These are phyloP conservation scores for Oriolus oriolus DNA, from an alignment of 2,113 vertebrate species.

Conservation along the genomic window DNA sequence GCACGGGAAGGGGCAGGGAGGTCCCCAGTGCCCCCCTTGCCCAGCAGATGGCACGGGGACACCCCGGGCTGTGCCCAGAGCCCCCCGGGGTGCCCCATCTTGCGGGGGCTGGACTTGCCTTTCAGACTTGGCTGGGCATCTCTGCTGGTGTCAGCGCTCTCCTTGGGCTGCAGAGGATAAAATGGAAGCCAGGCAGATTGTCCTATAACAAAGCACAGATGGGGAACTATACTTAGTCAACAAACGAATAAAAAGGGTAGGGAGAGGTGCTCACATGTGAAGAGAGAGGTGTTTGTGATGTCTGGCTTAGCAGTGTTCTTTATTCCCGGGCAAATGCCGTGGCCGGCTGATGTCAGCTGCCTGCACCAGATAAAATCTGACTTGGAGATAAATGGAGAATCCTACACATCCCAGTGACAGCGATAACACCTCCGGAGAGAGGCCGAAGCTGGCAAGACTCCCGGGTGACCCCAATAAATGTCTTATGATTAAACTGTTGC, in stretches of 20 bases:
- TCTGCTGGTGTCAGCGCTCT: background rate
- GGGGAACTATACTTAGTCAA: background rate
- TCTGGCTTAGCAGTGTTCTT: background rate
- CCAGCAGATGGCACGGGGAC: fast-evolving
- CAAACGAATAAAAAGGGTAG: background rate
- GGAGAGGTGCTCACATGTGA: background rate
- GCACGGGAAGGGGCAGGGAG: background rate
- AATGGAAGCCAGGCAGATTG: background rate
- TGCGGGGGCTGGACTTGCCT: background rate
- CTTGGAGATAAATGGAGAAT: background rate
- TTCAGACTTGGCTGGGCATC: background rate
- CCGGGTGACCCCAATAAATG: background rate
- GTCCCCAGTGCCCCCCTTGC: background rate
- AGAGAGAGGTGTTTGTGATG: background rate
- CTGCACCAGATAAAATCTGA: background rate
- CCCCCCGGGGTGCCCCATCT: fast-evolving
- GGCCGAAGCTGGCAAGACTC: background rate
- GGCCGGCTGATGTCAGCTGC: background rate
- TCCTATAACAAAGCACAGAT: background rate
- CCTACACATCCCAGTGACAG: background rate
- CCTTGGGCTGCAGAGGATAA: fast-evolving
- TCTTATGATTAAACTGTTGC: background rate
- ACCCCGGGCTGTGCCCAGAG: fast-evolving
- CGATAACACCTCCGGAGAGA: fast-evolving
- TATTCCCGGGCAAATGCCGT: background rate